Evolutionary conservation across 2,888 invertebrate species (phyloP).

Genomic region (Epinotia demarniana): DNA sequence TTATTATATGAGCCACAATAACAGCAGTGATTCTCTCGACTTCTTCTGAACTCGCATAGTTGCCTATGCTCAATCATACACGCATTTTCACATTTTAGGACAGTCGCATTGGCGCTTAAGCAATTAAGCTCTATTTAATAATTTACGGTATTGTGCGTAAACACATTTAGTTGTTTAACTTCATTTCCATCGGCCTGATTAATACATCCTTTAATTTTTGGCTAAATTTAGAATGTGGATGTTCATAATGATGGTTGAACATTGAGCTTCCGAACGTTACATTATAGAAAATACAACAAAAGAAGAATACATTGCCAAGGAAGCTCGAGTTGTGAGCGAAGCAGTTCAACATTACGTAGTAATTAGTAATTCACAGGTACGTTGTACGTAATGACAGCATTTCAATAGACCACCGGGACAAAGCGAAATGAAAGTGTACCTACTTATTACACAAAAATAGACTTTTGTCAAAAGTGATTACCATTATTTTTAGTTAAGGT

Average conservation of each 20-base stretch:
- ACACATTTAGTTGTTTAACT: conserved; percentile 30
- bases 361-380: neutral
- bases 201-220: conserved; percentile 34
- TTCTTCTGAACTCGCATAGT: conserved; percentile 30
- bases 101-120: conserved; percentile 27
- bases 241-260: neutral
- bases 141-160: conserved; percentile 13
- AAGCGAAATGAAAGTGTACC: neutral
- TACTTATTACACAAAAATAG: neutral
- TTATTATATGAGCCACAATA: conserved; percentile 23
- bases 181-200: conserved; percentile 33
- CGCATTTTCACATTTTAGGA: neutral
- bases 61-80: neutral
- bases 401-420: neutral
- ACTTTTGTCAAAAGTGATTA: no score
- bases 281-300: neutral
- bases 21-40: conserved; percentile 14
- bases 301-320: neutral
- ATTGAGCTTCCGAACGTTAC: conserved; percentile 20
- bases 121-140: conserved; percentile 24
- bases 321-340: neutral
- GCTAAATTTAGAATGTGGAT: conserved; percentile 34
- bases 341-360: no score
- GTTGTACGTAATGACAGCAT: neutral
- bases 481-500: neutral